Conservation (phyloP, 1,140 invertebrate genomes). For the Diploscapter pachys region DNA sequence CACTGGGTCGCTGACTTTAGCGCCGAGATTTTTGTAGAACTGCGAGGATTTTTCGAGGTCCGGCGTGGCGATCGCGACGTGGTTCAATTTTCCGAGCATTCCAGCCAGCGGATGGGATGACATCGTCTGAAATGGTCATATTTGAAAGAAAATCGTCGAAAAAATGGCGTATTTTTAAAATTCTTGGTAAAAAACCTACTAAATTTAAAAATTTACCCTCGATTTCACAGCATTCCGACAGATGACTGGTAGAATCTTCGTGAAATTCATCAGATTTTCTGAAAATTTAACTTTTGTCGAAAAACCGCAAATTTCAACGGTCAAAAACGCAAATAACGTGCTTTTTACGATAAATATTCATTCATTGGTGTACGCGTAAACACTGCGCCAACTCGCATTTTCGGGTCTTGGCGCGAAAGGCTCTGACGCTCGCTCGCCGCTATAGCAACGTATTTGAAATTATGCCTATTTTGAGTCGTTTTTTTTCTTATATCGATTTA, state of each 20-base stretch:
- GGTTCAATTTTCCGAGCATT: constrained; percentile 65
- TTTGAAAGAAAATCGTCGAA: background rate
- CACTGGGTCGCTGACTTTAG: constrained; percentile 63
- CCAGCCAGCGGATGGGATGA: constrained; percentile 30
- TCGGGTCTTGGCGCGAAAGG: too few species aligned
- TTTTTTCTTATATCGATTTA: too few species aligned
- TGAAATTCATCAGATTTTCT: too few species aligned
- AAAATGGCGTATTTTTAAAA: background rate
- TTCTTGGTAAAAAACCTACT: background rate
- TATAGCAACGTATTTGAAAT: too few species aligned
- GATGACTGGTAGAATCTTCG: too few species aligned
- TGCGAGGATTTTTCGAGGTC: constrained; percentile 64
- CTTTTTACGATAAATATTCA: background rate
- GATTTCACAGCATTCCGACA: too few species aligned
- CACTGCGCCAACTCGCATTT: background rate
- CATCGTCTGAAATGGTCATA: constrained; percentile 23
- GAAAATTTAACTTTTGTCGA: too few species aligned
- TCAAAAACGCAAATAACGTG: background rate
- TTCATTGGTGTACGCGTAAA: background rate
- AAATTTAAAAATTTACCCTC: background rate
- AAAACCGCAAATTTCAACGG: too few species aligned
- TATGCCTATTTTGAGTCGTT: too few species aligned
- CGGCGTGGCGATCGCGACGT: constrained; percentile 67
- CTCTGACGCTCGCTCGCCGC: too few species aligned
- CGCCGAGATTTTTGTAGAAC: constrained; percentile 66